Evolutionary conservation across 2,797 vertebrate genomes (phyloP).

Genomic region (Eulemur albifrons): DNA sequence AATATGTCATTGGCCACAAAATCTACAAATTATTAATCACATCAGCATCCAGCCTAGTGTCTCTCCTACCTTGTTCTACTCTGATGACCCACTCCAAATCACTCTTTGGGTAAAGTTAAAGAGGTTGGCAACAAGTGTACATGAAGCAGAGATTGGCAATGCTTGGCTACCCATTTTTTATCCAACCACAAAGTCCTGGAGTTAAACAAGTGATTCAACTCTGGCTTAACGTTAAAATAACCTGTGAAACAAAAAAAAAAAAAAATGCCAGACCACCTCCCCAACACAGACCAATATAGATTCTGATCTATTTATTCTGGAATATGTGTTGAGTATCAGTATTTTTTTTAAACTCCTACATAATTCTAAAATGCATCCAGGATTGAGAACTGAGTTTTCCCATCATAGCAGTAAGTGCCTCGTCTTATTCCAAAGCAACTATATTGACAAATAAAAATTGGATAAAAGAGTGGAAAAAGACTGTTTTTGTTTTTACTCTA

Average conservation of each 20-base stretch:
- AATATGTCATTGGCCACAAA: conserved; percentile 16
- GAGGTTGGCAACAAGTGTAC: background rate
- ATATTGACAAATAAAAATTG: background rate
- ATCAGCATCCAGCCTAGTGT: background rate
- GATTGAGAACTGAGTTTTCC: background rate
- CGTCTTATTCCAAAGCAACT: background rate
- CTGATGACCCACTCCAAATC: background rate
- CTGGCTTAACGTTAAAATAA: background rate
- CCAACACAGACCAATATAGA: background rate
- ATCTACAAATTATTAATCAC: background rate
- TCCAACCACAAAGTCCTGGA: background rate
- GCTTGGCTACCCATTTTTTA: background rate
- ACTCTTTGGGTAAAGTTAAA: background rate
- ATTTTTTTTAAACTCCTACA: background rate
- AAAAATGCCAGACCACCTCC: background rate
- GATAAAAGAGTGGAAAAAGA: background rate
- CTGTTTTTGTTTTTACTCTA: background rate
- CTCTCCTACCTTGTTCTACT: background rate
- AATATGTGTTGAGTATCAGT: background rate
- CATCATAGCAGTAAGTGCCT: background rate
- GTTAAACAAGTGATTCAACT: background rate
- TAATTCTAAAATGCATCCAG: background rate
- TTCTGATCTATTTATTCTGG: background rate
- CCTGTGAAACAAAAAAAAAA: background rate
- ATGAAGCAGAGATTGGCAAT: background rate